phyloP scores from a whole-genome alignment of 2,797 vertebrate genomes.

The Lateolabrax maculatus region DNA sequence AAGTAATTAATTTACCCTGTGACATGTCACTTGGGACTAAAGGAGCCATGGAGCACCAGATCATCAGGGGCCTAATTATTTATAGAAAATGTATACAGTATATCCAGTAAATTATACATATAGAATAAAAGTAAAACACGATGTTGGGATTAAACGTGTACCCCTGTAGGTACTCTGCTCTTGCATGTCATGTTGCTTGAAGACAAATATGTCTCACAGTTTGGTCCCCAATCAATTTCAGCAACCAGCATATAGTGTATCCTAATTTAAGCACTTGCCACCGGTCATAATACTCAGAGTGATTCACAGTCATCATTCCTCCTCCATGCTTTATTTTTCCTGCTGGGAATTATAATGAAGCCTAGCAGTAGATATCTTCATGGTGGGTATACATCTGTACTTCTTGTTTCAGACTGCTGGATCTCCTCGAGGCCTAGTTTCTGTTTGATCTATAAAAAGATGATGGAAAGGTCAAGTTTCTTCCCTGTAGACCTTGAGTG shows the following conservation, averaged over 20 bases:
- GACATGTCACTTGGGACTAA: background rate
- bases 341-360: constrained; percentile 21
- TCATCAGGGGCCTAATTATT: background rate
- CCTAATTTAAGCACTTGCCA: constrained; percentile 46
- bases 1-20: background rate
- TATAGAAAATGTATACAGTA: background rate
- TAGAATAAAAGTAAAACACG: constrained; percentile 11
- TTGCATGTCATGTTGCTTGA: background rate
- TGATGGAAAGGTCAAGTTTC: constrained; percentile 38
- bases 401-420: constrained; percentile 31
- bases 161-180: constrained; percentile 3
- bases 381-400: constrained; percentile 30
- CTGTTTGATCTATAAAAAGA: constrained; percentile 49
- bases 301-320: constrained; percentile 24
- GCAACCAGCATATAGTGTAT: constrained; percentile 20
- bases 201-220: constrained; percentile 13
- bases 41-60: background rate
- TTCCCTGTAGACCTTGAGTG: constrained; percentile 15
- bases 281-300: constrained; percentile 28
- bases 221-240: constrained; percentile 21
- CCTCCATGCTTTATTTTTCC: constrained; percentile 12
- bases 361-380: background rate
- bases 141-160: constrained; percentile 10
- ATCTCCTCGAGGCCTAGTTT: constrained; percentile 18
- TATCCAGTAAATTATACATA: background rate